Evolutionary conservation across 2,888 invertebrate species (phyloP).

Genomic region (Drosophila neonasuta): DNA sequence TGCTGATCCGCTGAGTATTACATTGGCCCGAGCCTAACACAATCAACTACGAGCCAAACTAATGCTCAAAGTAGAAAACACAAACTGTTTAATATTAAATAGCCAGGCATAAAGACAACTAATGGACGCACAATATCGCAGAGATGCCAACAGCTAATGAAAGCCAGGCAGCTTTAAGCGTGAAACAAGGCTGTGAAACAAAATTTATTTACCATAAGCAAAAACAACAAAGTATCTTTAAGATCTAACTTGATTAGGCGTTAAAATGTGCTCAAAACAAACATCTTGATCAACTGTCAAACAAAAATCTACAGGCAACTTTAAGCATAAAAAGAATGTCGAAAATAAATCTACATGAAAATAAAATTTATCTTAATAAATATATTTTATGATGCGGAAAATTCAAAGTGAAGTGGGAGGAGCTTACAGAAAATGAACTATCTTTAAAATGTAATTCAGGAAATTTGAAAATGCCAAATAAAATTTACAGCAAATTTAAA

Average conservation of each 20-base stretch:
- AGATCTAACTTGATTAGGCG: background rate
- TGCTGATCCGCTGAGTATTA: slow-evolving; percentile 58
- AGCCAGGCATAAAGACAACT: slow-evolving; percentile 15
- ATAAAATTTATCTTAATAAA: too few species aligned
- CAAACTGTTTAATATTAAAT: slow-evolving; percentile 51
- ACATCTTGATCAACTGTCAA: background rate
- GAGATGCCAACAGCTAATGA: background rate
- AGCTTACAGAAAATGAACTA: too few species aligned
- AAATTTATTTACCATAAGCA: background rate
- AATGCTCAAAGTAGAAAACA: slow-evolving; percentile 15
- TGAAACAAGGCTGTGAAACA: background rate
- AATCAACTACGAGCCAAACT: slow-evolving; percentile 36
- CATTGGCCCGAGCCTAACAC: slow-evolving; percentile 27
- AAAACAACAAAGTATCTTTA: background rate
- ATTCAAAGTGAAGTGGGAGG: too few species aligned
- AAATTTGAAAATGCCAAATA: too few species aligned
- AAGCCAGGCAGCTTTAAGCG: background rate
- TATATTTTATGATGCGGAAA: too few species aligned
- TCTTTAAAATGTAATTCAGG: background rate
- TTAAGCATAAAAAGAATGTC: background rate
- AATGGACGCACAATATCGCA: slow-evolving; percentile 1
- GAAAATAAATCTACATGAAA: too few species aligned
- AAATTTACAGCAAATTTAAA: too few species aligned
- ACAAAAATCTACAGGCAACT: background rate
- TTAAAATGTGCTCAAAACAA: background rate